phyloP scores from a whole-genome alignment of 2,797 vertebrate species.

The Neopelma chrysocephalum region DNA sequence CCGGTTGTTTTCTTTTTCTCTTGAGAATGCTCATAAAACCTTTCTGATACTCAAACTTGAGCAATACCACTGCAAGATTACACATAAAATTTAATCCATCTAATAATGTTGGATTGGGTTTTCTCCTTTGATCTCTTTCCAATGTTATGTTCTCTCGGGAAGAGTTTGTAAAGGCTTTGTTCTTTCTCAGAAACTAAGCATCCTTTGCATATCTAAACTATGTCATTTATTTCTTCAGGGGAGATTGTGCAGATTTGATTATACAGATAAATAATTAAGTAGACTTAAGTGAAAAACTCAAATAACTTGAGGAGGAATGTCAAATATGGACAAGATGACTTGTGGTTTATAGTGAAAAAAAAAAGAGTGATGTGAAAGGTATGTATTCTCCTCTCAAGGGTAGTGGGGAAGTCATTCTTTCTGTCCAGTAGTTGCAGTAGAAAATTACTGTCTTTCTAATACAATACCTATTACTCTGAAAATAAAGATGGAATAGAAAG shows the following conservation, averaged over 20 bases:
- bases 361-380: not conserved
- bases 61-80: slow-evolving; percentile 15
- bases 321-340: not conserved
- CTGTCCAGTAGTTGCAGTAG: not conserved
- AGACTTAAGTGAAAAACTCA: not conserved
- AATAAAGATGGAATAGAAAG: not conserved
- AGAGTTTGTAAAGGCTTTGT: slow-evolving; percentile 24
- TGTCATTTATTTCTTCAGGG: slow-evolving; percentile 16
- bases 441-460: not conserved
- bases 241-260: slow-evolving; percentile 11
- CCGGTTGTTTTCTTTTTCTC: not conserved
- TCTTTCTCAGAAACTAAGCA: slow-evolving; percentile 32
- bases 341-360: not conserved
- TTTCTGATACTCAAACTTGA: slow-evolving; percentile 4
- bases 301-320: slow-evolving; percentile 16
- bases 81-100: slow-evolving; percentile 12
- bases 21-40: slow-evolving; percentile 16
- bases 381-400: not conserved
- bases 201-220: slow-evolving; percentile 13
- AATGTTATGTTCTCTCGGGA: slow-evolving; percentile 13
- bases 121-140: slow-evolving; percentile 57
- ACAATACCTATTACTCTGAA: not conserved
- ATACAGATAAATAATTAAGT: slow-evolving; percentile 36
- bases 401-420: not conserved
- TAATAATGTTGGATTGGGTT: not conserved